phyloP scores from a whole-genome alignment of 2,888 invertebrate genomes.

The Drosophila conformis region DNA sequence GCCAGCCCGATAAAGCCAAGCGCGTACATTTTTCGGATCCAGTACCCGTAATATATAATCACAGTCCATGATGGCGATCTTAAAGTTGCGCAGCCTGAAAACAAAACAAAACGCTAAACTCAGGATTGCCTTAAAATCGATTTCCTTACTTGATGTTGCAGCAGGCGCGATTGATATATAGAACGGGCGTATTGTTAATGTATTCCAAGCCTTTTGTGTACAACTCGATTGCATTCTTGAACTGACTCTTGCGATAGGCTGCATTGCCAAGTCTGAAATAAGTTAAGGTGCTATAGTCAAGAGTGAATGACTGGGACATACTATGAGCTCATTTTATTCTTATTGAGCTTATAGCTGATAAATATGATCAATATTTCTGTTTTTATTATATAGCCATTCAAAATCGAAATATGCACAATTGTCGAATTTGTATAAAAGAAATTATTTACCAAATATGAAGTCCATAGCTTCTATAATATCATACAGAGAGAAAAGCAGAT shows the following conservation, averaged over 20 bases:
- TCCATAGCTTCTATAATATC: too few species aligned
- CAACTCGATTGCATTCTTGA: slow-evolving; percentile 26
- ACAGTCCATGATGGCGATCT: slow-evolving; percentile 54
- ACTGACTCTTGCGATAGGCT: slow-evolving; percentile 47
- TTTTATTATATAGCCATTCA: background rate
- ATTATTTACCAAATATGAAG: background rate
- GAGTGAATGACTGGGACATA: background rate
- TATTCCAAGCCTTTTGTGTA: slow-evolving; percentile 54
- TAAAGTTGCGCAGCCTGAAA: slow-evolving; percentile 47
- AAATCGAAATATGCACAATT: background rate
- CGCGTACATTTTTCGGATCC: slow-evolving; percentile 47
- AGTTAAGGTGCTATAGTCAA: background rate
- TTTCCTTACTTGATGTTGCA: slow-evolving; percentile 54
- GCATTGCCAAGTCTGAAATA: slow-evolving; percentile 46
- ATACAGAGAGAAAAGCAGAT: background rate
- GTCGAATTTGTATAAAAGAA: background rate
- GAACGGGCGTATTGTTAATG: slow-evolving; percentile 56
- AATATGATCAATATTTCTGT: background rate
- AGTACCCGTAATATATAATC: slow-evolving; percentile 46
- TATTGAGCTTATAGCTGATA: background rate
- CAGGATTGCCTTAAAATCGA: background rate
- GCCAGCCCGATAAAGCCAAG: slow-evolving; percentile 63
- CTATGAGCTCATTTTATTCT: too few species aligned
- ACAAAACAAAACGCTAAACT: background rate
- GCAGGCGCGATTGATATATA: slow-evolving; percentile 65